Evolutionary conservation across 2,797 vertebrate genomes (phyloP).

Genomic region (Aplochiton taeniatus): DNA sequence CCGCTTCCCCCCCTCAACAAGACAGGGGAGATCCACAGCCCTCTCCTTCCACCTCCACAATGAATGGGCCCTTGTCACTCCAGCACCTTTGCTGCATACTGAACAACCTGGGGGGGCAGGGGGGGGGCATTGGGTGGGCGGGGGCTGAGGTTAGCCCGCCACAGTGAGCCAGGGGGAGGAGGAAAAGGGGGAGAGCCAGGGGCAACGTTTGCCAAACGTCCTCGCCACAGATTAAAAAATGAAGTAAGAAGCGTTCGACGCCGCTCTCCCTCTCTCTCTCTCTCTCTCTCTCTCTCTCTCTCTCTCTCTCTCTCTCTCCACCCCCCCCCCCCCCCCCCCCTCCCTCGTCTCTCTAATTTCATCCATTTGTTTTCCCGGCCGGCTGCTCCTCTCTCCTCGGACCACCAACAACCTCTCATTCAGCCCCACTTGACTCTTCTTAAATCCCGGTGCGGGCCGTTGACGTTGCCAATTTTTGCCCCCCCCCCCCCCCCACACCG

Average conservation of each 20-base stretch:
- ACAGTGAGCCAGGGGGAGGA: neutral
- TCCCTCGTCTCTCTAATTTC: conserved; percentile 69
- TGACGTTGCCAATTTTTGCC: conserved; percentile 71
- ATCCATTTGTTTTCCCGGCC: conserved; percentile 77
- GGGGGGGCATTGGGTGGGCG: conserved; percentile 47
- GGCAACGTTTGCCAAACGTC: conserved; percentile 55
- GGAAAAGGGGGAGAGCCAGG: conserved; percentile 56
- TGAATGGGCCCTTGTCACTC: conserved; percentile 83
- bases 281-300: conserved; percentile 4
- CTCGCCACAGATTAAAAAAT: no score
- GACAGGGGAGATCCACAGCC: conserved; percentile 78
- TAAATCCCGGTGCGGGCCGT: conserved; percentile 73
- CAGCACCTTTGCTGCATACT: conserved; percentile 81
- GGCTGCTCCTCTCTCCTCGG: conserved; percentile 69
- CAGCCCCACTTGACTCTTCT: conserved; percentile 81
- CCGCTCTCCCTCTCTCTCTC: conserved; percentile 31
- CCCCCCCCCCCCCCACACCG: conserved; percentile 16
- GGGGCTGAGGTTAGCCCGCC: conserved; percentile 19
- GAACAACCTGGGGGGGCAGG: conserved; percentile 70
- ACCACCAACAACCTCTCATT: conserved; percentile 82
- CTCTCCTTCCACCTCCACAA: conserved; percentile 75
- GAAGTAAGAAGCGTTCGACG: no score
- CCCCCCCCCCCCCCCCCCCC: conserved; percentile 42
- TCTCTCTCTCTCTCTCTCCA: conserved; percentile 11
- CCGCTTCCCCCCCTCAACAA: conserved; percentile 30